phyloP scores from a whole-genome alignment of 1,140 invertebrate species.

The Caenorhabditis latens region DNA sequence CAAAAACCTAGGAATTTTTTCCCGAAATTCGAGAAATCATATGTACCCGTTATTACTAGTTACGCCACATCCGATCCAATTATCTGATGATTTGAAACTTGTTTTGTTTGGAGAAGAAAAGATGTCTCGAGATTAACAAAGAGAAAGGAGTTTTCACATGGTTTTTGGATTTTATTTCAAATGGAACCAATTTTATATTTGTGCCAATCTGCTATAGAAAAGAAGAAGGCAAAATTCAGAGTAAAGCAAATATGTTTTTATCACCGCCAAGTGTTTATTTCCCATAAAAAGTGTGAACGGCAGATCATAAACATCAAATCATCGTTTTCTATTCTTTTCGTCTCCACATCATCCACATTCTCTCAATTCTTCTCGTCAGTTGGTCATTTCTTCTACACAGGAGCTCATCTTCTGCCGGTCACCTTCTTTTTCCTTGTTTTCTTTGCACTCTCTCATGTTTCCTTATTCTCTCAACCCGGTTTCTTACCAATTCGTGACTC shows the following conservation, averaged over 20 bases:
- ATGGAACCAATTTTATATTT: no score
- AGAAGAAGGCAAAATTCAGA: no score
- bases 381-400: conserved; percentile 8
- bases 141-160: not conserved
- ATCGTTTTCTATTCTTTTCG: not conserved
- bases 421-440: conserved; percentile 16
- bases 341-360: not conserved
- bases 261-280: not conserved
- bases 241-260: not conserved
- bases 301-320: not conserved
- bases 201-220: no score
- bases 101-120: conserved; percentile 23
- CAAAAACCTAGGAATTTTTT: not conserved
- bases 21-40: not conserved
- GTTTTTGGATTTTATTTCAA: not conserved
- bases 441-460: conserved; percentile 19
- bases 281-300: conserved; percentile 48
- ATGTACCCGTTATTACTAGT: not conserved
- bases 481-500: not conserved
- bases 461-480: not conserved
- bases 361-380: conserved; percentile 9
- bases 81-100: conserved; percentile 51
- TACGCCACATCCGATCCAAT: conserved; percentile 35
- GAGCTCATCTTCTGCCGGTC: conserved; percentile 50
- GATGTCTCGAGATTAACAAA: conserved; percentile 17